Conservation (phyloP, 2,113 vertebrate species). For the human (Homo sapiens) region GRCh38 chr4:125885001-125885500, state of each 20-base stretch:
- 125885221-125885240: neutral
- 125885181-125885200: neutral
- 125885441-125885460: no score
- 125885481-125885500: no score
- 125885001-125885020: slow-evolving; percentile 63
- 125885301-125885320: neutral
- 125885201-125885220: neutral
- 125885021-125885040: neutral
- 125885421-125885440: no score
- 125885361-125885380: no score
- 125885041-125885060: neutral
- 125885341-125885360: no score
- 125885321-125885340: no score
- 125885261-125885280: neutral
- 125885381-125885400: no score
- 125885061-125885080: neutral
- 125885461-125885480: no score
- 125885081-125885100: neutral
- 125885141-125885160: neutral
- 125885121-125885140: neutral
- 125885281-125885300: neutral
- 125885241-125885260: neutral
- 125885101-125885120: neutral
- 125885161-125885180: neutral
- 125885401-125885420: no score